Percentiles rank a stretch among this genome's conserved stretches.
Evolutionary conservation across 2,888 invertebrate genomes (phyloP).

Genomic region (Lochmaea crataegi): DNA sequence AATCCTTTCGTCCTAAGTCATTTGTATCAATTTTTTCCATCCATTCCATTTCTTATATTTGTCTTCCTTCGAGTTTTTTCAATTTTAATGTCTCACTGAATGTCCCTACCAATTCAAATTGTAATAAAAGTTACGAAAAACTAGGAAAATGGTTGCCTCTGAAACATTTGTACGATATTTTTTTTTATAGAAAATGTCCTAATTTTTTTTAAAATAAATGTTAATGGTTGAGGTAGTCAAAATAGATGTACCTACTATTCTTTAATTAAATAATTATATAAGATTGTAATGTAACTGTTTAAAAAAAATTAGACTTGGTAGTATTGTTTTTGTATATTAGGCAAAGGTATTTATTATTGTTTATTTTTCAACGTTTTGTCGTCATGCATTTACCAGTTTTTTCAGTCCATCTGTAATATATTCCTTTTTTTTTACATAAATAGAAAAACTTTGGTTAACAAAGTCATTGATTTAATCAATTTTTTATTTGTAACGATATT

Average conservation of each 20-base stretch:
- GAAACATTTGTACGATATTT: too few relatives aligned
- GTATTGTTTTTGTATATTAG: slow-evolving; percentile 42
- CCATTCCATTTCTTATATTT: too few relatives aligned
- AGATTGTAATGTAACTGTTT: slow-evolving; percentile 44
- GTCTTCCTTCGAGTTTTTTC: too few relatives aligned
- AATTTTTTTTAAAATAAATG: neutral
- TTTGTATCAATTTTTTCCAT: too few relatives aligned
- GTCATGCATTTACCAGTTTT: slow-evolving; percentile 49
- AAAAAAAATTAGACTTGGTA: slow-evolving; percentile 33
- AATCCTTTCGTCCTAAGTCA: too few relatives aligned
- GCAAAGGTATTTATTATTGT: slow-evolving; percentile 48
- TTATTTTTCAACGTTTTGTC: slow-evolving; percentile 43
- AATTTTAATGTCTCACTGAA: too few relatives aligned
- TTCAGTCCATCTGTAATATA: slow-evolving; percentile 42
- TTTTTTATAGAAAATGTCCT: too few relatives aligned
- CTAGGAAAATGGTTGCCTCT: too few relatives aligned
- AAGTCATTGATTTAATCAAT: neutral
- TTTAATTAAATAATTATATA: slow-evolving; percentile 41
- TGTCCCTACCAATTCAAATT: too few relatives aligned
- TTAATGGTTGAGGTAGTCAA: neutral
- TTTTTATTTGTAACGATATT: neutral
- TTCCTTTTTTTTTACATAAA: slow-evolving; percentile 35
- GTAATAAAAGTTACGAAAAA: too few relatives aligned
- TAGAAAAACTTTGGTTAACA: too few relatives aligned
- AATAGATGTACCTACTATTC: slow-evolving; percentile 19